Base-by-base conservation (phyloP, 2,113 vertebrate genomes). In the Scomber scombrus region DNA sequence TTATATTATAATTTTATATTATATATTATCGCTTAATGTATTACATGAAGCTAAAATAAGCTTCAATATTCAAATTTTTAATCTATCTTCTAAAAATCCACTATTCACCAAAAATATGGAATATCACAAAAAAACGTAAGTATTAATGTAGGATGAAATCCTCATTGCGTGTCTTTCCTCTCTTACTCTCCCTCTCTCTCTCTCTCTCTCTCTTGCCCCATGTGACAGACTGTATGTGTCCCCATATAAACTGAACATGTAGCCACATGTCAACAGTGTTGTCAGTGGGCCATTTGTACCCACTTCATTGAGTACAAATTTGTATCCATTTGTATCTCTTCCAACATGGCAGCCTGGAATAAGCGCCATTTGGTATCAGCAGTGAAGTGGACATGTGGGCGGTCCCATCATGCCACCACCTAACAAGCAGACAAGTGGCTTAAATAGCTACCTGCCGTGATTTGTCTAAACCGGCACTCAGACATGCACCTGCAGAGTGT, bases 401-500 rank as follows among this genome's bases (percentile, higher is more conserved):
- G 45, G 29, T 68, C 29, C 71, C 78, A 64, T 73, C 70, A 65
- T 47, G 49, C 66, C 63, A 34, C 64, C 50, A 23, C 85, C 88
- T 88, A 85, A 90, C 80, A 80, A 82, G 83, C 64, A 16, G 86
- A 78, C 76, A 73, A 86, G 85, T 74, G 81, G 60, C 66, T 68
- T 34, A 75, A 92, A 87, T 87, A 45, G 73, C 78, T 77, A 63
- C 86, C 70, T 78, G 85, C 72, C 11, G 55, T 46, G 75, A 49
- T 81, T 75, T 76, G 65, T 83, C 82, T 71, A 75, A 81, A 75
- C 69, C 85, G 75, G 75, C 85, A 63, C 82, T 76, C 66, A 68
- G 74, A 70, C 49, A 34, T 66, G 51, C 73, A 86, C 87, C 86
- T 91, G 84, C 81, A 71, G 85, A 83, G 71, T 67, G 84, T 79